Evolutionary conservation across 2,797 vertebrate species (phyloP), one percentile per base, ranked within the genome.

Genomic region (Sandelia bainsii): DNA sequence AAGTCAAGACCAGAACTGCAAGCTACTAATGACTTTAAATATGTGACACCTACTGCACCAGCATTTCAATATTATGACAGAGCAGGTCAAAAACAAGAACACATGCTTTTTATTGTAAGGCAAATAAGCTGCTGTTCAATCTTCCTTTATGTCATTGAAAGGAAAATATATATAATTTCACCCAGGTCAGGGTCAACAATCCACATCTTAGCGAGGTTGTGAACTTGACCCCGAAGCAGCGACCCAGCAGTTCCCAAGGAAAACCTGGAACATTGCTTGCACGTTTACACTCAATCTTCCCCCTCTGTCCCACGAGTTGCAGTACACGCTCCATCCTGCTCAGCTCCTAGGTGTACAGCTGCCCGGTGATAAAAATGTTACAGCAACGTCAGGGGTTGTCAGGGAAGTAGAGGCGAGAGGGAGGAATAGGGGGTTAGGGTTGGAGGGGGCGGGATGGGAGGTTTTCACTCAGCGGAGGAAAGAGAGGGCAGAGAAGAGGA

Each of bases 291-390:
- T 71, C 77, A 50, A 60, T 51, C 70, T 50, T 40, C 57, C 37
- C 51, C 44, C 54, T 17, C 20, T 48, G 29, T 76, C 82, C 79
- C 62, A 19, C 9, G 7, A 63, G 72, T 57, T 78, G 8, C 57
- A 56, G 66, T 45, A 44, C 62, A 60, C 54, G 54, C 77, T 74
- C 71, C 17, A 14, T 83, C 80, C 84, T 49, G 61, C 79, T 42
- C 52, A 19, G 75, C 79, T 85, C 52, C 34, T 19, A 82, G 83
- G 80, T 82, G 84, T 45, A 66, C 82, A 69, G 62, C 66, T 22
- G 60, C 59, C 56, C 44, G 20, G 67, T 87, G 86, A 89, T 89
- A 48, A 84, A 86, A 87, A 83, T 45, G 80, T 85, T 86, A 70
- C 50, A 53, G 81, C 78, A 79, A 34, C 82, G 81, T 81, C 69